phyloP scores from a whole-genome alignment of 2,888 invertebrate genomes.

The Eledona agricola region DNA sequence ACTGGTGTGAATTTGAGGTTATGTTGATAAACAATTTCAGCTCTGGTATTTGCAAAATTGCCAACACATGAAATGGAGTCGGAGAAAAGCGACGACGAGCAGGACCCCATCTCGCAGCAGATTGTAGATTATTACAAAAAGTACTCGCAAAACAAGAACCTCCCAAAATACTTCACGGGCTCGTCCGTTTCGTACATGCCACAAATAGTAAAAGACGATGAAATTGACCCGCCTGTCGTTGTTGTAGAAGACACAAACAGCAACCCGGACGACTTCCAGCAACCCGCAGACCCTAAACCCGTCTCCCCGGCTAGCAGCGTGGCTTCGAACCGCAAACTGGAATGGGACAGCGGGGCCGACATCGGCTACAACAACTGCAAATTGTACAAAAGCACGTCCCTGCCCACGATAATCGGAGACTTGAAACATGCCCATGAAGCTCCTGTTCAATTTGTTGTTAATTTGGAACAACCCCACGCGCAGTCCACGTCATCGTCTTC shows the following conservation, averaged over 20 bases:
- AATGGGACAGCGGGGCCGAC: slow-evolving; percentile 90
- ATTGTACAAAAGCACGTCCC: slow-evolving; percentile 55
- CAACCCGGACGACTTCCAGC: slow-evolving; percentile 15
- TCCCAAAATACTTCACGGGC: slow-evolving; percentile 73
- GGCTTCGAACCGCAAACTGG: slow-evolving; percentile 77
- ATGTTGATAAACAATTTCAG: slow-evolving; percentile 33
- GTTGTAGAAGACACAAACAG: slow-evolving; percentile 24
- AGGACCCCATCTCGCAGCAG: slow-evolving; percentile 49
- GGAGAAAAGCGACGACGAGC: slow-evolving; percentile 40
- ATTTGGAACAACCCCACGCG: no score
- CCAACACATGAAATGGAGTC: no score
- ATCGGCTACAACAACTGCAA: slow-evolving; percentile 72
- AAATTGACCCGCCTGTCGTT: slow-evolving; percentile 30
- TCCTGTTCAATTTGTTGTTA: no score
- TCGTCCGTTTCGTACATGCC: slow-evolving; percentile 50
- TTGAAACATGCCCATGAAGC: no score
- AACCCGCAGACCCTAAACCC: slow-evolving; percentile 33
- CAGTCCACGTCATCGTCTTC: no score
- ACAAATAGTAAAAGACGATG: slow-evolving; percentile 37
- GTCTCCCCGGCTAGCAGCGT: slow-evolving; percentile 79
- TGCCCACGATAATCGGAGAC: slow-evolving; percentile 51
- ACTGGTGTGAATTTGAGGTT: slow-evolving; percentile 27
- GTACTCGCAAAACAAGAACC: slow-evolving; percentile 72
- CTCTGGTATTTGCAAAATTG: no score
- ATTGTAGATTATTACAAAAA: slow-evolving; percentile 74